A percentile compares a stretch with the other conserved stretches of the same genome.
These are phyloP conservation scores for Eristalinus aeneus DNA, from an alignment of 2,888 invertebrate genomes.

Conservation along the genomic window DNA sequence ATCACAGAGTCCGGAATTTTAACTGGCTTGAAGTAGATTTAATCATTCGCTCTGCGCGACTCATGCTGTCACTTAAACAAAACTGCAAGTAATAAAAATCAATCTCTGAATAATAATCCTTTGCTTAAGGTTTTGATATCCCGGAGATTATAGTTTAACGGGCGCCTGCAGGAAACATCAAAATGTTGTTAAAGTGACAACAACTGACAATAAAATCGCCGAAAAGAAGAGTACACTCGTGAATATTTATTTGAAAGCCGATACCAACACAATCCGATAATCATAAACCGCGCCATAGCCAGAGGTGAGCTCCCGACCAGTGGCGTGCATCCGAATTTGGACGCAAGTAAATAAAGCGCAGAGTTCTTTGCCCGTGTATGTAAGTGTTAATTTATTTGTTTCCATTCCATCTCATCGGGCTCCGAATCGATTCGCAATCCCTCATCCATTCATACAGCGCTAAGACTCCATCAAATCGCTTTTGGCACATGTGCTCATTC, in stretches of 20 bases:
- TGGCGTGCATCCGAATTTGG: neutral
- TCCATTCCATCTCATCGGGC: slow-evolving; percentile 34
- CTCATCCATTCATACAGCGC: slow-evolving; percentile 49
- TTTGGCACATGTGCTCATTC: slow-evolving; percentile 64
- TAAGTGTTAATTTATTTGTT: slow-evolving; percentile 63
- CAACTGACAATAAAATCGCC: slow-evolving; percentile 17
- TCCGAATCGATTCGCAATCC: slow-evolving; percentile 45
- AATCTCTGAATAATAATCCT: slow-evolving; percentile 23
- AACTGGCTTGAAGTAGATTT: slow-evolving; percentile 7
- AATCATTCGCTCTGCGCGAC: neutral
- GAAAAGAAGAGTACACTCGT: neutral
- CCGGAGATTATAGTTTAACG: slow-evolving; percentile 36
- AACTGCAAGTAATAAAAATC: slow-evolving; percentile 23
- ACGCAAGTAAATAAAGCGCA: neutral
- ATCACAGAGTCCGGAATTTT: neutral
- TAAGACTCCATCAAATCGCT: slow-evolving; percentile 59
- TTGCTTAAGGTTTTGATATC: slow-evolving; percentile 34
- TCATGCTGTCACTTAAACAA: neutral
- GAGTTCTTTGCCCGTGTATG: slow-evolving; percentile 39
- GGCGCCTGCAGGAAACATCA: slow-evolving; percentile 37
- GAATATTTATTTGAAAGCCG: slow-evolving; percentile 10
- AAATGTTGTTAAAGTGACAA: slow-evolving; percentile 44
- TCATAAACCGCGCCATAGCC: neutral
- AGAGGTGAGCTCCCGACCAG: neutral
- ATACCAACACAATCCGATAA: slow-evolving; percentile 19